Percentiles rank a stretch among this genome's conserved stretches.
These are phyloP conservation scores for Crotalus viridis DNA, from an alignment of 2,113 vertebrate genomes.

Conservation along the genomic window DNA sequence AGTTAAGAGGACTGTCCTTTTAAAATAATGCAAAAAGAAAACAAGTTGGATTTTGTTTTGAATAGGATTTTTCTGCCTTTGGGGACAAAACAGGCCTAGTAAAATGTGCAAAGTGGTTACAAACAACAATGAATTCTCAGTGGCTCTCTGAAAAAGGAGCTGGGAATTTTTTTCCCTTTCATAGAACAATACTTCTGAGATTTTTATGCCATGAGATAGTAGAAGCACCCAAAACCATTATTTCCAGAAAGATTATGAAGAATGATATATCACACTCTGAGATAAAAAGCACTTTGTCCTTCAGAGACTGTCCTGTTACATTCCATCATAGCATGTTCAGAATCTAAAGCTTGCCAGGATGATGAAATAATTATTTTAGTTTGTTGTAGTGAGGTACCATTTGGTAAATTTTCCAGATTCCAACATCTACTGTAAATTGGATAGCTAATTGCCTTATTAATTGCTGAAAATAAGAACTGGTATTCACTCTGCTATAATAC, in stretches of 20 bases:
- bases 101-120: slow-evolving; percentile 18
- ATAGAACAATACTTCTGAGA: slow-evolving; percentile 33
- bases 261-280: slow-evolving; percentile 13
- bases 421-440: slow-evolving; percentile 29
- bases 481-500: slow-evolving; percentile 16
- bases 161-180: slow-evolving; percentile 22
- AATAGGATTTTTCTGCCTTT: slow-evolving; percentile 39
- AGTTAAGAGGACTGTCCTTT: slow-evolving; percentile 45
- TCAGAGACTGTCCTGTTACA: neutral
- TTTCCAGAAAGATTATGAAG: slow-evolving; percentile 14
- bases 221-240: slow-evolving; percentile 30
- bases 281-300: slow-evolving; percentile 13
- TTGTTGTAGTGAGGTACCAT: neutral
- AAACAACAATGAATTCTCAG: slow-evolving; percentile 34
- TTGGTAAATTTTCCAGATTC: slow-evolving; percentile 32
- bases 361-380: slow-evolving; percentile 3
- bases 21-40: slow-evolving; percentile 60
- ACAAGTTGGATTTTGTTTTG: slow-evolving; percentile 46
- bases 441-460: neutral
- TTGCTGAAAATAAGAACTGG: slow-evolving; percentile 35
- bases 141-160: slow-evolving; percentile 12
- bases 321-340: slow-evolving; percentile 3
- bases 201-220: slow-evolving; percentile 21
- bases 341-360: slow-evolving; percentile 18
- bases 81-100: slow-evolving; percentile 48